Conservation (phyloP, 1,140 invertebrate species). For the Meloidogyne exigua region DNA sequence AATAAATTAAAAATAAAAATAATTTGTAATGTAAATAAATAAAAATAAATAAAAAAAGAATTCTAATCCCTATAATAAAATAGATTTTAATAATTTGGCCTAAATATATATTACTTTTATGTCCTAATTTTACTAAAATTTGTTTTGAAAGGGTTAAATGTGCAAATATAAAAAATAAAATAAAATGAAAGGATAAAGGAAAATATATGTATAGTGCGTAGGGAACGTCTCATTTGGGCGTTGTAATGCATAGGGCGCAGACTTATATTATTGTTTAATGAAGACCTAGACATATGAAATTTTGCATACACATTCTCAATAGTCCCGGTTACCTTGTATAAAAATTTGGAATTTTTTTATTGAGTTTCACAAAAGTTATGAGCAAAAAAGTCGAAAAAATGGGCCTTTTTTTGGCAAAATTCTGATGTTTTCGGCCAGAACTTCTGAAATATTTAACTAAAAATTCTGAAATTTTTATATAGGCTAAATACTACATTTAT, state of each 20-base stretch:
- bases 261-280: neutral
- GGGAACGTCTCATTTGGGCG: neutral
- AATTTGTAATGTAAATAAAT: no score
- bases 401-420: neutral
- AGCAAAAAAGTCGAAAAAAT: neutral
- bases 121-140: neutral
- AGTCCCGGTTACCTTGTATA: neutral
- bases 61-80: neutral
- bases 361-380: neutral
- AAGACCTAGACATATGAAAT: neutral
- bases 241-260: neutral
- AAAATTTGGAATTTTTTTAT: neutral
- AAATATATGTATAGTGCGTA: neutral
- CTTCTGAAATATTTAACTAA: neutral
- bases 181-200: neutral
- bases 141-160: neutral
- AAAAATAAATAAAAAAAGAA: neutral
- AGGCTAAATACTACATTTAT: neutral
- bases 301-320: neutral
- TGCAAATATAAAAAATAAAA: neutral
- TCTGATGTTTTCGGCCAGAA: neutral
- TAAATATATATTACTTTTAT: neutral
- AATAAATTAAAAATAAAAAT: no score
- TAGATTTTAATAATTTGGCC: neutral
- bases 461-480: neutral